Conservation (phyloP, 2,888 invertebrate genomes). For the Diarsia brunnea region DNA sequence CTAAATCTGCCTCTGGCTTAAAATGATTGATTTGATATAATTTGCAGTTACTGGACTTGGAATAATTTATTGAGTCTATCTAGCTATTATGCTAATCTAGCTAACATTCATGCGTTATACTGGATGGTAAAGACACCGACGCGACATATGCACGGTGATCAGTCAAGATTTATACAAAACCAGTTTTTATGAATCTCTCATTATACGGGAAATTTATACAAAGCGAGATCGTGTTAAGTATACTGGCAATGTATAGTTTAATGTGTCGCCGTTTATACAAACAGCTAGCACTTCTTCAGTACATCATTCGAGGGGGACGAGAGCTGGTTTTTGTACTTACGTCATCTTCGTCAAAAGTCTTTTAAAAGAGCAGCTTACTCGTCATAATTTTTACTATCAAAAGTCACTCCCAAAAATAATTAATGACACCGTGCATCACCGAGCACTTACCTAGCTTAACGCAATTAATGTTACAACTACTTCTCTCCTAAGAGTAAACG, state of each 20-base stretch:
- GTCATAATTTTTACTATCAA: neutral
- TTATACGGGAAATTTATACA: no score
- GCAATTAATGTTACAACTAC: constrained; percentile 48
- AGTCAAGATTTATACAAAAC: no score
- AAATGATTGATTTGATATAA: constrained; percentile 11
- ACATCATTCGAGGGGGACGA: no score
- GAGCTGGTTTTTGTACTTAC: neutral
- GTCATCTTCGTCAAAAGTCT: neutral
- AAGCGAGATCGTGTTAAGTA: no score
- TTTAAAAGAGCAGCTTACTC: neutral
- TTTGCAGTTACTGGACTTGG: neutral
- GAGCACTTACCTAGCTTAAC: constrained; percentile 46
- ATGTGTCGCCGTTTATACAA: no score
- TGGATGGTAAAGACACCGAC: neutral
- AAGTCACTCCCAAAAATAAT: neutral
- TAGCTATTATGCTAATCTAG: neutral
- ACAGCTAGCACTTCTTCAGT: no score
- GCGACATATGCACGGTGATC: no score
- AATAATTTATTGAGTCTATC: neutral
- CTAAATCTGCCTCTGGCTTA: neutral
- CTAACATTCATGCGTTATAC: no score
- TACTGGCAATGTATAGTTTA: no score
- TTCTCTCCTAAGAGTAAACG: constrained; percentile 46
- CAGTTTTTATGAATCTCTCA: no score
- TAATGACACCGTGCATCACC: constrained; percentile 6